Base-by-base conservation (phyloP, 2,797 vertebrate species). In the Presbytis comata region DNA sequence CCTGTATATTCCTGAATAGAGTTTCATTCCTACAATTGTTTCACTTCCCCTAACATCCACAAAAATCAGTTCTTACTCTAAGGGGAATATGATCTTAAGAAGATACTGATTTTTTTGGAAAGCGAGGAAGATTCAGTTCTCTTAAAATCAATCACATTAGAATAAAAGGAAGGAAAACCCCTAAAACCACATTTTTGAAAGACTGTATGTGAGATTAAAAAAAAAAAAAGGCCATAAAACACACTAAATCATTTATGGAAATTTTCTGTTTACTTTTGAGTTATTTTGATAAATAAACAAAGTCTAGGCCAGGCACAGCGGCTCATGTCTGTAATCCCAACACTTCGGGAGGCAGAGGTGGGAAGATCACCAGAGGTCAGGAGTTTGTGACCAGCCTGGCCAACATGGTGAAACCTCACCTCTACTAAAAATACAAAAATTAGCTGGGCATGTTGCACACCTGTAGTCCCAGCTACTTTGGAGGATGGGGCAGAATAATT, bases 181-280 rank as follows among this genome's bases (percentile, higher is more conserved):
- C 4, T 57, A 46, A 88, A 48, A 82, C 3, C 26, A 48, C 17
- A 0, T 41, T 78, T 95, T 82, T 74, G 16, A 90, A 74, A 79
- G 9, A 81, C 44, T 74, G 5, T 41, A 22, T 44, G 21, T 44
- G 33, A 86, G 30, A 87, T 44, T 39, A 88, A 83, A 96, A 22
- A 79, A 96, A 83, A 96, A 22, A 83, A 96, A 22, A 85, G 33
- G 10, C 53, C 57, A 55, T 64, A 57, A 92, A 59, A 80, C 21
- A 46, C 36, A 30, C 16, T 50, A 46, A 70, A 92, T 46, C n/a
- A 2, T 75, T 61, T 87, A 39, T 41, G 30, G 11, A 79, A 28
- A 64, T 50, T 64, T 74, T 86, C 36, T 89, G 9, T 64, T 90
- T 91, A 53, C 16, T 85, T 72, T 76, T 72, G 6, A 17, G 9